Base-by-base conservation (phyloP, 2,888 invertebrate species). In the Saturnia pavonia region DNA sequence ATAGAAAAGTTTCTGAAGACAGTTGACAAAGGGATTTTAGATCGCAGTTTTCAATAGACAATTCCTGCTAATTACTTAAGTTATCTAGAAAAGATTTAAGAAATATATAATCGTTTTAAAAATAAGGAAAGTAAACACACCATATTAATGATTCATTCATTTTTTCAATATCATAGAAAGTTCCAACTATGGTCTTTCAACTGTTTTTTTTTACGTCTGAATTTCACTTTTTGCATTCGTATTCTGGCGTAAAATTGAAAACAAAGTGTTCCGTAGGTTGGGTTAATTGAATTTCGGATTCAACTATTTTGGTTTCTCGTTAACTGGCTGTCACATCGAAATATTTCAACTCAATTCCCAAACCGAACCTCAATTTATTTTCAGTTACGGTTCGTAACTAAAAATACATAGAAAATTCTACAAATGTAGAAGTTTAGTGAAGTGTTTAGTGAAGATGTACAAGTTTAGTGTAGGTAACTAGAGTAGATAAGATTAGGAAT, bases 41-140 rank as follows among this genome's bases (percentile, higher is more conserved):
- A 77, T 81, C 78, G 76, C 76, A 76, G 78, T 77, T 77, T 78
- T 80, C 82, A 85, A 85, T 85, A 83, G 85, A 83, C 86, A 83
- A 86, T 88, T 82, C 77, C 78, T 83, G 85, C 82, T 90, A 90
- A 91, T 91, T 87, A 83, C 84, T 83, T 75, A 90, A 91, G 85
- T 90, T 88, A 89, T 88, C 25, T 86, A 88, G 1, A n/a, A 40
- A 65, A 19, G 3, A 11, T 63, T 27, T 51, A 27, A 27, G 19
- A 7, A 4, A 34, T 4, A 34, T 34, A 2, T 34, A 34, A 34
- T 34, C 34, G 34, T 34, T 34, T 34, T 34, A 4, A 34, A 34
- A 34, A 34, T 43, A 43, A 43, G 43, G 1, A 43, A 43, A 43
- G 43, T 43, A 43, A 43, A 43, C 4, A 1, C 14, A 43, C 1